Evolutionary conservation across 2,113 vertebrate genomes (phyloP), one percentile per base, ranked within the genome.

Genomic region (Alouatta palliata): DNA sequence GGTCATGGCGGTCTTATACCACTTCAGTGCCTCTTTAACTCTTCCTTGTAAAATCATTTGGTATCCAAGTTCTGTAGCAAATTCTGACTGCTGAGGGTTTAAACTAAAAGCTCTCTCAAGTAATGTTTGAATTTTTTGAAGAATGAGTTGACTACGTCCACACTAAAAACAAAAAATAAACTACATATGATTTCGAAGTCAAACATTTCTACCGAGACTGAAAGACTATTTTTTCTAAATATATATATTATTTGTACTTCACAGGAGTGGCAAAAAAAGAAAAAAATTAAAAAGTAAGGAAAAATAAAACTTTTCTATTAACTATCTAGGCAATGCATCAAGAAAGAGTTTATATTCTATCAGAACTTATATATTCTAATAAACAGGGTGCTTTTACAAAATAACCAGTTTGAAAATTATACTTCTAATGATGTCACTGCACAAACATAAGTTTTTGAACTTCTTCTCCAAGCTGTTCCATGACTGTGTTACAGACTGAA

Each of bases 41-140:
- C 98, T 99, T 35, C 99, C 99, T 98, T 99, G 99, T 93, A 99
- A 99, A 94, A 99, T 98, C 98, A 99, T 99, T 97, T 99, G 99
- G 97, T 99, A 99, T 95, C 99, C 99, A 96, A 99, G 98, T 98
- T 99, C 99, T 66, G 99, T 99, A 97, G 99, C 99, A 97, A 99
- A 98, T 96, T 99, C 99, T 19, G 99, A 98, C 96, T 99, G 98
- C 30, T 99, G 97, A 1, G 99, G 97, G 20, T 97, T 98, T 98
- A 99, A 95, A 64, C 97, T 97, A 95, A 99, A 99, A 47, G 99
- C 99, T 98, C 97, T 99, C 96, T 99, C 99, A 96, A 99, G 98
- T 98, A 99, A 98, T 21, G 94, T 98, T 87, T 99, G 98, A 11
- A 99, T 99, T 97, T 99, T 99, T 71, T 99, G 99, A 92, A 99